Percentiles rank a stretch among this genome's conserved stretches.
These are phyloP conservation scores for Chauna torquata DNA, from an alignment of 2,113 vertebrate genomes.

Conservation along the genomic window DNA sequence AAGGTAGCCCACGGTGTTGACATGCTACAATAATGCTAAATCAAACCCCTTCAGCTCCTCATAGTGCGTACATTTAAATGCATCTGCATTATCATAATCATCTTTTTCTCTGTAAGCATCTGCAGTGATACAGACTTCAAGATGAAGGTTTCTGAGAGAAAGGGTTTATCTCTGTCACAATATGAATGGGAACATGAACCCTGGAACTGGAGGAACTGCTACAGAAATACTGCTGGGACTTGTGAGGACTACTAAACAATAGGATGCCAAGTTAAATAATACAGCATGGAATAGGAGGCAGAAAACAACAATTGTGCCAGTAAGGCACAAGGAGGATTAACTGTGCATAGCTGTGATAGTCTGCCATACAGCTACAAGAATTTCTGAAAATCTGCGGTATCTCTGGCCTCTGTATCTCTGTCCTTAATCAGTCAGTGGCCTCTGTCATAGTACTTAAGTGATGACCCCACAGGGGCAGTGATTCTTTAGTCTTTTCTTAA, in stretches of 20 bases:
- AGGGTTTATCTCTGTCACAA: not conserved
- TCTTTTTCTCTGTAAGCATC: not conserved
- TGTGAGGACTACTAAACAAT: not conserved
- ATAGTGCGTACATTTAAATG: not conserved
- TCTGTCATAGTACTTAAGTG: not conserved
- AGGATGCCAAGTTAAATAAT: conserved; percentile 6
- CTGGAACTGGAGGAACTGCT: not conserved
- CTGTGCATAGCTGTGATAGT: not conserved
- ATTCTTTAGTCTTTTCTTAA: not conserved
- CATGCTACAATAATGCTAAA: too few relatives aligned
- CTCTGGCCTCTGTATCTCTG: not conserved
- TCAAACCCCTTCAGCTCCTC: not conserved
- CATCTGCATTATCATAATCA: not conserved
- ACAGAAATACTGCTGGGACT: not conserved
- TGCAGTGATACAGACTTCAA: not conserved
- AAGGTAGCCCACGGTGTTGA: too few relatives aligned
- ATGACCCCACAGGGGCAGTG: not conserved
- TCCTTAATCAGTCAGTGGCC: not conserved
- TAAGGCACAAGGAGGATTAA: not conserved
- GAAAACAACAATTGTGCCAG: not conserved
- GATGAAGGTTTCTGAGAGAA: not conserved
- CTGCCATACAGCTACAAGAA: not conserved
- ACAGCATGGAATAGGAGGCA: not conserved
- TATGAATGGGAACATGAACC: not conserved
- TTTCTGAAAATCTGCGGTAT: not conserved